Base-by-base conservation (phyloP, 2,888 invertebrate species). In the Eupithecia tripunctaria region DNA sequence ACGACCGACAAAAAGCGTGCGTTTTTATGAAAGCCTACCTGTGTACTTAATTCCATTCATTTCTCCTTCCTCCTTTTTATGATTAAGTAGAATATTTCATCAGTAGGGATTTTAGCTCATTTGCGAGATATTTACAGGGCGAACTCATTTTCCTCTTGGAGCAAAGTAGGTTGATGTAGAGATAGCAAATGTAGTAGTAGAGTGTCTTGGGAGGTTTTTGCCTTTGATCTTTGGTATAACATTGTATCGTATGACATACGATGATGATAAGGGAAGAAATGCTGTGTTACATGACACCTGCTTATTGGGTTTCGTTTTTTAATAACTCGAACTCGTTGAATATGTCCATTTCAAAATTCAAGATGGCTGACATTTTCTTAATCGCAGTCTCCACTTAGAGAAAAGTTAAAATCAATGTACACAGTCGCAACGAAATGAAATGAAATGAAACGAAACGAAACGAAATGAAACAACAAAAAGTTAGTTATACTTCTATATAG, bases 11-110 rank as follows among this genome's bases (percentile, higher is more conserved):
- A 59, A 59, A 59, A 25, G 14, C 27, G 4, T 15, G 14, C 59
- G 7, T 27, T 59, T 47, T 59, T 15, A 6, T 27, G 0, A 6
- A 4, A 14, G 27, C 15, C 59, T 18, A 60, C 27, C 60, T 12
- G 15, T 21, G 12, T 27, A 18, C 27, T n/a, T 73, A 73, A 70
- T 70, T 70, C 47, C 63, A 70, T 64, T 70, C 67, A 64, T 68
- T n/a, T 60, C 29, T 8, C 10, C n/a, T 51, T 25, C 25, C 43
- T 56, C 56, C 18, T 63, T 62, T 63, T 68, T 68, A 59, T 21
- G 29, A 68, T 56, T 59, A 59, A 63, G 21, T 15, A 27, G 67
- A 47, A 68, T 68, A 68, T 72, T 72, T 59, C 41, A 68, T 72
- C 41, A 38, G 56, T 36, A 43, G 43, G 62, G 38, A 67, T 25